Conservation (phyloP, 2,888 invertebrate species). For the Stenotaenia linearis region DNA sequence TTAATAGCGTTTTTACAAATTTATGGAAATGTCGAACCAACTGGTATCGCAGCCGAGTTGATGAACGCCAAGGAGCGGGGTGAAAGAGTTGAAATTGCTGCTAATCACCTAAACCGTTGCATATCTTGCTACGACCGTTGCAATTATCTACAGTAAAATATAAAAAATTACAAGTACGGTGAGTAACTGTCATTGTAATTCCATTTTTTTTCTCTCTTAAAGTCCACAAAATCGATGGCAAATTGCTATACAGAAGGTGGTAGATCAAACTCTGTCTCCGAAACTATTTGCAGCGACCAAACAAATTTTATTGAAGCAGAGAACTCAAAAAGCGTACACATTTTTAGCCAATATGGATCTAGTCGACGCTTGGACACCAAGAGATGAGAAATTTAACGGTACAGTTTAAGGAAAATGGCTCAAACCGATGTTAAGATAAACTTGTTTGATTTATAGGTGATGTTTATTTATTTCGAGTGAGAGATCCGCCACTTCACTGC, state of each 20-base stretch:
- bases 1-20: background rate
- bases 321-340: background rate
- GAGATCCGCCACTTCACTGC: background rate
- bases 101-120: background rate
- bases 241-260: background rate
- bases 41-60: background rate
- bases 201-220: background rate
- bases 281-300: background rate
- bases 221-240: background rate
- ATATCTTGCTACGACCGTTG: too few species aligned
- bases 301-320: background rate
- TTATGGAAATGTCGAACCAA: background rate
- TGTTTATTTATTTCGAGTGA: background rate
- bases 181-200: background rate
- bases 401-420: too few species aligned
- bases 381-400: background rate
- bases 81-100: background rate
- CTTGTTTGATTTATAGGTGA: background rate
- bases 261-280: background rate
- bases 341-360: background rate
- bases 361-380: background rate
- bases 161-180: too few species aligned
- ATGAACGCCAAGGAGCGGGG: background rate
- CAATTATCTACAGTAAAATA: too few species aligned
- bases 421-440: too few species aligned